These are phyloP conservation scores for Lithobates pipiens DNA, from an alignment of 2,797 vertebrate species.

Conservation along the genomic window DNA sequence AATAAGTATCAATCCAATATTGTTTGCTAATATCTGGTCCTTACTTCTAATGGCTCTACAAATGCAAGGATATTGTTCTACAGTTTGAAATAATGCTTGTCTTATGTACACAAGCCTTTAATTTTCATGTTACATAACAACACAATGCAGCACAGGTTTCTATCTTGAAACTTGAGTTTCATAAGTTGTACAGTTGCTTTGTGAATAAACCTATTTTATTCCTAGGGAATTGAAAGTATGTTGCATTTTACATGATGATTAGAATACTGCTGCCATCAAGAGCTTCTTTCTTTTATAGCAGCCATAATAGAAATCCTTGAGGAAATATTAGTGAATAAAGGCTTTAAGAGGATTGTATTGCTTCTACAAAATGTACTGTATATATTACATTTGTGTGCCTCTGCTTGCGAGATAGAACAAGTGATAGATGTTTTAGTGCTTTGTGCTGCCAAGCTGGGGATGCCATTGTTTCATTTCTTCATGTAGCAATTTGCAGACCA, in stretches of 20 bases:
- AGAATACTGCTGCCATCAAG: slow-evolving; percentile 61
- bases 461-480: slow-evolving; percentile 3
- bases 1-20: neutral
- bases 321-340: slow-evolving; percentile 51
- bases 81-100: neutral
- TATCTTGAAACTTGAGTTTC: slow-evolving; percentile 14
- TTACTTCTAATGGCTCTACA: neutral
- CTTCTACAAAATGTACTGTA: slow-evolving; percentile 25
- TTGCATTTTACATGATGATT: slow-evolving; percentile 45
- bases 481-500: too few relatives aligned
- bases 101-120: neutral
- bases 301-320: slow-evolving; percentile 47
- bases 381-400: slow-evolving; percentile 46
- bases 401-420: slow-evolving; percentile 17
- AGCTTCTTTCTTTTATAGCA: slow-evolving; percentile 54
- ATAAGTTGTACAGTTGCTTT: slow-evolving; percentile 39
- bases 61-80: neutral
- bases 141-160: neutral
- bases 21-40: too few relatives aligned
- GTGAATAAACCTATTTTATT: slow-evolving; percentile 42
- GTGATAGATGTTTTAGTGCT: neutral
- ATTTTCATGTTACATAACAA: slow-evolving; percentile 37
- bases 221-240: slow-evolving; percentile 15
- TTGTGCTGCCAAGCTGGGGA: neutral
- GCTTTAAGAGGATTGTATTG: slow-evolving; percentile 23